A percentile compares a stretch with the other conserved stretches of the same genome.
Conservation (phyloP, 1,140 invertebrate genomes). For the Stenopsyche tienmushanensis region DNA sequence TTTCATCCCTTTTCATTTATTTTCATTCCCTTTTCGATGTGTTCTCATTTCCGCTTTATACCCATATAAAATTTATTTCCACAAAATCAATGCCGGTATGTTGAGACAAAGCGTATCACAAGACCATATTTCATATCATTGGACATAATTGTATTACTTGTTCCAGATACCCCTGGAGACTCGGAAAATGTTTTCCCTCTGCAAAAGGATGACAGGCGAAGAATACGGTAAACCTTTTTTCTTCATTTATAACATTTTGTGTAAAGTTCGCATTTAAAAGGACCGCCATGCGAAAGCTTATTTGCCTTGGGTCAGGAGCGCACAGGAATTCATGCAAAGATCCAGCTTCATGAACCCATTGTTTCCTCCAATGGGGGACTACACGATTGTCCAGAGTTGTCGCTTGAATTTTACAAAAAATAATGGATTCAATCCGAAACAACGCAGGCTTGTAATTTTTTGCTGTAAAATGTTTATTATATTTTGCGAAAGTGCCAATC, state of each 20-base stretch:
- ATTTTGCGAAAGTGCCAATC: too few species aligned
- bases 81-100: not conserved
- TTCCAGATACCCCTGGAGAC: constrained; percentile 16
- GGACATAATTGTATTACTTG: constrained; percentile 21
- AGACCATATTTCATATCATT: constrained; percentile 9
- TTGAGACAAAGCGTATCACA: not conserved
- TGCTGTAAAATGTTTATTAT: too few species aligned
- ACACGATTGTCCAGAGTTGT: too few species aligned
- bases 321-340: too few species aligned
- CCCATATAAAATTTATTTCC: not conserved
- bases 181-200: constrained; percentile 29
- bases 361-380: too few species aligned
- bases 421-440: too few species aligned
- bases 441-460: too few species aligned
- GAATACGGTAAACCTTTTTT: constrained; percentile 24
- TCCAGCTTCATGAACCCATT: too few species aligned
- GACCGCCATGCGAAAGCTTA: not conserved
- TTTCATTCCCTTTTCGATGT: not conserved
- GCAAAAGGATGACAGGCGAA: constrained; percentile 31
- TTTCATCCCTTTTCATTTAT: not conserved
- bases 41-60: not conserved
- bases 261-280: too few species aligned
- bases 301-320: not conserved
- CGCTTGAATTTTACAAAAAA: too few species aligned
- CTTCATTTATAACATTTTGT: too few species aligned